Evolutionary conservation across 1,140 invertebrate species (phyloP), one percentile per base, ranked within the genome.

Genomic region (Eriosoma lanigerum): DNA sequence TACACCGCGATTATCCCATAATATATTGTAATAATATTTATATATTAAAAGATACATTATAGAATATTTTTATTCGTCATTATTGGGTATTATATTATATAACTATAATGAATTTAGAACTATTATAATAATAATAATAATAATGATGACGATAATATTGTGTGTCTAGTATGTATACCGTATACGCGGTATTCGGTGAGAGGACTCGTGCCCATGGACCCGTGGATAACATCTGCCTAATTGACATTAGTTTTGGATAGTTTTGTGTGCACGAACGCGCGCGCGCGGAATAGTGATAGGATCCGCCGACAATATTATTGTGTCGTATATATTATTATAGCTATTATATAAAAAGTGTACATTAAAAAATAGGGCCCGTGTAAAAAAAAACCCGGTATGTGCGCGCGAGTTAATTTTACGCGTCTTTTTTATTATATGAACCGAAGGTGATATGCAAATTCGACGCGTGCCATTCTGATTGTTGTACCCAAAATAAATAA

Each of bases 221-320:
- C 73, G 73, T 76, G 54, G 73, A 56, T 76, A 76, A 76, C 73
- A 76, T 76, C 73, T 76, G 73, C 73, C 73, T 76, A 76, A 76
- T 76, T 76, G 73, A 76, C 73, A 76, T 75, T 38, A 38, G 32
- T 38, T 38, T 38, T 56, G 72, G 72, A 76, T 54, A 73, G 12
- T 48, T 6, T 73, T 4, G 70, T 21, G 52, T 58, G 73, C 9
- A 54, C 66, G 38, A 19, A 10, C n/a, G 52, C 44, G 73, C 9
- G 73, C 66, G 38, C 19, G 19, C n/a, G 32, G 73, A 76, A 76
- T 76, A 58, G 73, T 60, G 73, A 76, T 76, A 56, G 52, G 52
- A 68, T 48, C 4, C 17, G n/a, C 64, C 10, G 52, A 5, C 19
- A 52, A 17, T 62, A 17, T 38, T 66, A 66, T 66, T 66, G 32